phyloP scores from a whole-genome alignment of 2,888 invertebrate genomes.

The Oligia strigilis region DNA sequence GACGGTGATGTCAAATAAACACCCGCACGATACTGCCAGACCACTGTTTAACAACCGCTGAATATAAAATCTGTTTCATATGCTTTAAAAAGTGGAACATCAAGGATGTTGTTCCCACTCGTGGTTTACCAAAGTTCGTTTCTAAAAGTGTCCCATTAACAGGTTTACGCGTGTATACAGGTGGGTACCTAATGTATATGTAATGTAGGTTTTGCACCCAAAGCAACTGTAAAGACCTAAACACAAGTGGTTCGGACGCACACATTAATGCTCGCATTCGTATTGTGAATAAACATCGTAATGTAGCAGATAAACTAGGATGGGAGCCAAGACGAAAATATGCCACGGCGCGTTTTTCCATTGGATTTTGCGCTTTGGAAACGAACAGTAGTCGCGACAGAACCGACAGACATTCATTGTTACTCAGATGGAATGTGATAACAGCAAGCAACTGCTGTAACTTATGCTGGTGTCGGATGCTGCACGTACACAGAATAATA shows the following conservation, averaged over 20 bases:
- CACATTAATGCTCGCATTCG: conserved; percentile 89
- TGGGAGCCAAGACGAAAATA: conserved; percentile 91
- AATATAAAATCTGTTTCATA: conserved; percentile 47
- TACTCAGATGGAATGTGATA: conserved; percentile 81
- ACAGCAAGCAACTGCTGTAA: conserved; percentile 66
- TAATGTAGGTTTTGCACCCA: conserved; percentile 66
- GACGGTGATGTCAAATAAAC: conserved; percentile 72
- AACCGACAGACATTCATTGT: conserved; percentile 82
- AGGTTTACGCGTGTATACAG: conserved; percentile 62
- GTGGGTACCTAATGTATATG: conserved; percentile 54
- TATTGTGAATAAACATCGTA: conserved; percentile 91
- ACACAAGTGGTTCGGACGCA: conserved; percentile 86
- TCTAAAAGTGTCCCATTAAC: conserved; percentile 43
- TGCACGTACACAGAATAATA: conserved; percentile 59
- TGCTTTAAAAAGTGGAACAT: conserved; percentile 51
- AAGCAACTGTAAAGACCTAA: conserved; percentile 75
- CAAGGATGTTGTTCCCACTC: conserved; percentile 45
- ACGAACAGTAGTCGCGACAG: conserved; percentile 84
- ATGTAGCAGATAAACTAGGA: conserved; percentile 91
- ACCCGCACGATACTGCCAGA: conserved; percentile 61
- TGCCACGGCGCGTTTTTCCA: conserved; percentile 90
- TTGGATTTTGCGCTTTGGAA: conserved; percentile 89
- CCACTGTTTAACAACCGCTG: conserved; percentile 52
- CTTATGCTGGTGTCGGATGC: conserved; percentile 56
- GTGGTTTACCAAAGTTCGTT: conserved; percentile 32